Evolutionary conservation across 2,113 vertebrate genomes (phyloP).

Genomic region (Sisor rabdophorus): DNA sequence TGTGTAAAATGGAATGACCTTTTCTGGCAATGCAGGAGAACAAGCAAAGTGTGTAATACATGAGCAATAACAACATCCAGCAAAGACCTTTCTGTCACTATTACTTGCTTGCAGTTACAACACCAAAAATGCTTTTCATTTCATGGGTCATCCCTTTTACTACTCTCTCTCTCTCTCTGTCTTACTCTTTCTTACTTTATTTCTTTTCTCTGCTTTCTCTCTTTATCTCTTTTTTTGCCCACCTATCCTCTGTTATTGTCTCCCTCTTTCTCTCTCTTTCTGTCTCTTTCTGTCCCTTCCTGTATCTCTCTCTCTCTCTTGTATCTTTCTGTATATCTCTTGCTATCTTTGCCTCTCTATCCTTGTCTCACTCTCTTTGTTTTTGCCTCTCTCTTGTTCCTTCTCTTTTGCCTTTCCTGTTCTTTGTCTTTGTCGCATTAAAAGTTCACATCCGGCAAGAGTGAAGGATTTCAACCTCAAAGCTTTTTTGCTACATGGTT

Average conservation of each 20-base stretch:
- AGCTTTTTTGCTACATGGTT: neutral
- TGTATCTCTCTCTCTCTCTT: neutral
- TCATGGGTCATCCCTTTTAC: slow-evolving; percentile 12
- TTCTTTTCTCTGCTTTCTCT: neutral
- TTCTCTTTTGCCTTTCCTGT: too few species aligned
- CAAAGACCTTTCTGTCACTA: slow-evolving; percentile 21
- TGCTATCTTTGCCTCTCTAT: too few species aligned
- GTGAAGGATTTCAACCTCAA: neutral
- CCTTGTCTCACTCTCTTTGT: too few species aligned
- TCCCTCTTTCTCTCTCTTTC: neutral
- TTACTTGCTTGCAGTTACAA: slow-evolving; percentile 11
- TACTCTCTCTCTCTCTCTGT: slow-evolving; percentile 20
- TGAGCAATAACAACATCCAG: slow-evolving; percentile 32
- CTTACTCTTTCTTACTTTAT: slow-evolving; percentile 14
- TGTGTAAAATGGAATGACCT: slow-evolving; percentile 31
- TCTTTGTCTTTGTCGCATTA: neutral
- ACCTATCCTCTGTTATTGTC: too few species aligned
- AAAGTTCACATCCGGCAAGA: neutral
- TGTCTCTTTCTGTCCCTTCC: neutral
- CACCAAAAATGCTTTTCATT: slow-evolving; percentile 17
- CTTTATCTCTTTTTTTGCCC: neutral
- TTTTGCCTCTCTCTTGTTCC: too few species aligned
- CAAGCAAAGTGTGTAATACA: slow-evolving; percentile 28
- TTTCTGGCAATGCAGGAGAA: slow-evolving; percentile 28
- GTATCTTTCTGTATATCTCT: too few species aligned